A percentile compares a stretch with the other conserved stretches of the same genome.
Conservation (phyloP, 2,888 invertebrate genomes). For the Eupithecia vulgata region DNA sequence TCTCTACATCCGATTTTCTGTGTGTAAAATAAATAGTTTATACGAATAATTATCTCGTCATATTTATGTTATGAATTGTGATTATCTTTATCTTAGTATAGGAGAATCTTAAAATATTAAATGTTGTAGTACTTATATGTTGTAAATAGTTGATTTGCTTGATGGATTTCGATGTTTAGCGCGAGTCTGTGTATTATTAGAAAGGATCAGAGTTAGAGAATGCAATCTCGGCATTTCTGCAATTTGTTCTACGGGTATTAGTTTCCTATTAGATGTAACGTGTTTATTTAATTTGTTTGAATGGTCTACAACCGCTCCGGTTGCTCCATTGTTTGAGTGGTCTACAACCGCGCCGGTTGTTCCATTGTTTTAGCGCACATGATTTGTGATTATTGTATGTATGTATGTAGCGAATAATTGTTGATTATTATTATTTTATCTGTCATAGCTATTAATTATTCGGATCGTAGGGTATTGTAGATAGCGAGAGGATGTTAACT, state of each 20-base stretch:
- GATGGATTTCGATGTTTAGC: slow-evolving; percentile 29
- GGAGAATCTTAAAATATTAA: slow-evolving; percentile 36
- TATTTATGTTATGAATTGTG: slow-evolving; percentile 31
- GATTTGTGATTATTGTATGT: slow-evolving; percentile 63
- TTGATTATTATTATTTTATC: slow-evolving; percentile 83
- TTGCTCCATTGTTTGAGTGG: slow-evolving; percentile 69
- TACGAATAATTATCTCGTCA: slow-evolving; percentile 27
- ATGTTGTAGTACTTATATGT: slow-evolving; percentile 30
- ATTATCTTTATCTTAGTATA: slow-evolving; percentile 40
- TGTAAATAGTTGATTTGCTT: slow-evolving; percentile 40
- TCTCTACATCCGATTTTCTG: slow-evolving; percentile 25
- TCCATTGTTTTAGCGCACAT: slow-evolving; percentile 74
- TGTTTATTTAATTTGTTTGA: slow-evolving; percentile 76
- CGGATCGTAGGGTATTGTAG: slow-evolving; percentile 68
- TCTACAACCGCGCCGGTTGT: slow-evolving; percentile 59
- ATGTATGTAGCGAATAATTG: slow-evolving; percentile 73
- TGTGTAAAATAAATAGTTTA: slow-evolving; percentile 22
- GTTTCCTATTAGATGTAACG: slow-evolving; percentile 82
- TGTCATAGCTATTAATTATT: slow-evolving; percentile 59
- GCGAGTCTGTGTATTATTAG: slow-evolving; percentile 35
- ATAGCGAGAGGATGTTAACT: slow-evolving; percentile 58
- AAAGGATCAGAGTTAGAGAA: slow-evolving; percentile 40
- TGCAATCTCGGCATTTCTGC: slow-evolving; percentile 62
- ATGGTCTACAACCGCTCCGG: slow-evolving; percentile 56
- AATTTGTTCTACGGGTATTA: slow-evolving; percentile 85